Evolutionary conservation across 2,888 invertebrate species (phyloP).

Genomic region (Galerucella nymphaeae): DNA sequence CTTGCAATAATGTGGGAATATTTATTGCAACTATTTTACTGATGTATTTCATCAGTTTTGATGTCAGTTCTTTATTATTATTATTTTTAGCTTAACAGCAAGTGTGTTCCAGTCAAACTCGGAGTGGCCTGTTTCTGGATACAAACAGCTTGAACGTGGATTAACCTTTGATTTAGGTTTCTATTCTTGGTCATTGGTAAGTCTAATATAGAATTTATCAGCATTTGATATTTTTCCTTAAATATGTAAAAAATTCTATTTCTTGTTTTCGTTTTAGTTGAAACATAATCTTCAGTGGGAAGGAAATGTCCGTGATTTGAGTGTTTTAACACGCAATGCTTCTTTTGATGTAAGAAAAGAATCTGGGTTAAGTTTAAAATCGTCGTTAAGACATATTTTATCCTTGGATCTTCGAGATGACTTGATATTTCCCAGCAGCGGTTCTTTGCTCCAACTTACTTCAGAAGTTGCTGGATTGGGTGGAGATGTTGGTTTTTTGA

Average conservation of each 20-base stretch:
- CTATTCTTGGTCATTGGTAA: constrained; percentile 71
- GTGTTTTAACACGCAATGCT: constrained; percentile 76
- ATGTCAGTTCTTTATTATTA: neutral
- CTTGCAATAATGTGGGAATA: too few species aligned
- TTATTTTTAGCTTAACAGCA: constrained; percentile 72
- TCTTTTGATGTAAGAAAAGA: constrained; percentile 90
- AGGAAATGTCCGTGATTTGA: constrained; percentile 83
- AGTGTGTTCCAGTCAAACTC: constrained; percentile 81
- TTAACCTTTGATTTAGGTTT: constrained; percentile 81
- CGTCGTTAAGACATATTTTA: constrained; percentile 83
- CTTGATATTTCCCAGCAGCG: constrained; percentile 81
- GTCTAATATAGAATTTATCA: constrained; percentile 21
- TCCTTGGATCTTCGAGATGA: constrained; percentile 84
- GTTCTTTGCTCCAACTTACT: constrained; percentile 76
- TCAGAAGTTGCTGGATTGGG: constrained; percentile 91
- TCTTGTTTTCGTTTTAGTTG: constrained; percentile 65
- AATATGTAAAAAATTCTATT: too few species aligned
- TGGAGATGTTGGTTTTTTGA: constrained; percentile 91
- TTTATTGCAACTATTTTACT: too few species aligned
- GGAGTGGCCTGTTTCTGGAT: constrained; percentile 86
- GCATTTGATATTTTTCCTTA: too few species aligned
- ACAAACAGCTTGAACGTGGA: constrained; percentile 82
- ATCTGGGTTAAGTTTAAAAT: constrained; percentile 90
- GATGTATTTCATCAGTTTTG: neutral
- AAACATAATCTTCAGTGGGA: constrained; percentile 91